Evolutionary conservation across 2,888 invertebrate genomes (phyloP).

Genomic region (Argyresthia albistria): DNA sequence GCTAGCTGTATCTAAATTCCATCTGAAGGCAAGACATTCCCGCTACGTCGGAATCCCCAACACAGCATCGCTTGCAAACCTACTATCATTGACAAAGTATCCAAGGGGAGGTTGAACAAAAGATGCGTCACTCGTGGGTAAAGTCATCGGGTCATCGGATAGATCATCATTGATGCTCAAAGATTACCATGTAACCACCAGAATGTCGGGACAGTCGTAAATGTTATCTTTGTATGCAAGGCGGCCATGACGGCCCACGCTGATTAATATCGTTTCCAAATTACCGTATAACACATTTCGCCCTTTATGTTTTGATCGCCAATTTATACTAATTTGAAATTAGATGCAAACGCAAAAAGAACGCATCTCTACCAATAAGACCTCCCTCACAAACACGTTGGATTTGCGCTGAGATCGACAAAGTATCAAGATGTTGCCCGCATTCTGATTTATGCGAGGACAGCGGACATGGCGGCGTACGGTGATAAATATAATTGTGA

Average conservation of each 20-base stretch:
- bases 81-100: not conserved
- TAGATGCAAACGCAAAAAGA: not conserved
- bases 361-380: not conserved
- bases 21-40: not conserved
- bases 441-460: constrained; percentile 45
- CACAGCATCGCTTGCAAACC: not conserved
- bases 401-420: not conserved
- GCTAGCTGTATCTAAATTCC: constrained; percentile 6
- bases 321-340: too few species aligned
- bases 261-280: too few species aligned
- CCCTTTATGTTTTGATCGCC: too few species aligned
- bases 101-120: not conserved
- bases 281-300: too few species aligned
- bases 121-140: not conserved
- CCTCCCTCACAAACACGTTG: not conserved
- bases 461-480: constrained; percentile 35
- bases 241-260: too few species aligned
- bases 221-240: too few species aligned
- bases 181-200: too few species aligned
- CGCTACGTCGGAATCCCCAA: not conserved
- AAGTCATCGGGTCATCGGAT: too few species aligned
- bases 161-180: too few species aligned
- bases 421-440: constrained; percentile 5
- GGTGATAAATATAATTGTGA: constrained; percentile 53
- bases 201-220: too few species aligned